Evolutionary conservation across 2,797 vertebrate species (phyloP).

Genomic region (Notolabrus celidotus): DNA sequence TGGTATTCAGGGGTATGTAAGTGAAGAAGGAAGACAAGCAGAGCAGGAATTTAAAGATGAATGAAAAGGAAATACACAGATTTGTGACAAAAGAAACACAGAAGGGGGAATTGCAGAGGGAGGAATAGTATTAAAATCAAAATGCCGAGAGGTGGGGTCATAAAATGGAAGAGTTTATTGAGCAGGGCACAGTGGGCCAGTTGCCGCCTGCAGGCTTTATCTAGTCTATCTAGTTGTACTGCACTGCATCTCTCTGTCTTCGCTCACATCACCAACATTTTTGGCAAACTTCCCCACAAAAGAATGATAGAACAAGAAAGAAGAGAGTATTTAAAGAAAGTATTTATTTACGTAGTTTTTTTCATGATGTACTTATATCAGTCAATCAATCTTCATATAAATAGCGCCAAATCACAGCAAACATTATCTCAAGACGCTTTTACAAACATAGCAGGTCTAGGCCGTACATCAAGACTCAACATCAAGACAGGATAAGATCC

Average conservation of each 20-base stretch:
- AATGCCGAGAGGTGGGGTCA: slow-evolving; percentile 65
- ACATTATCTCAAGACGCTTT: too few relatives aligned
- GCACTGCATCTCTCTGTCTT: slow-evolving; percentile 29
- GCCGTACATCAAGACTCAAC: too few relatives aligned
- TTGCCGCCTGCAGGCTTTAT: slow-evolving; percentile 57
- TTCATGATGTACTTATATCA: too few relatives aligned
- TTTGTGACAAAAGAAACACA: slow-evolving; percentile 28
- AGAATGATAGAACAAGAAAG: too few relatives aligned
- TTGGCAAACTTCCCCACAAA: too few relatives aligned
- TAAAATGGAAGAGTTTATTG: slow-evolving; percentile 74
- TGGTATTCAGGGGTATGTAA: slow-evolving; percentile 1
- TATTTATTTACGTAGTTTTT: too few relatives aligned
- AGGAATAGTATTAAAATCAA: slow-evolving; percentile 72
- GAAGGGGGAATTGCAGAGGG: slow-evolving; percentile 16
- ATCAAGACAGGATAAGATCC: too few relatives aligned
- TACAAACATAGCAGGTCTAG: too few relatives aligned
- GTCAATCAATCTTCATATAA: too few relatives aligned
- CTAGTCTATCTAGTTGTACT: slow-evolving; percentile 35
- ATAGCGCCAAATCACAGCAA: too few relatives aligned
- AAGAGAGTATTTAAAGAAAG: too few relatives aligned
- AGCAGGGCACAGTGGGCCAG: slow-evolving; percentile 59
- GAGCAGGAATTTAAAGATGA: slow-evolving; percentile 22
- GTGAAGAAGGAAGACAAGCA: slow-evolving; percentile 4
- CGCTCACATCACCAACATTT: slow-evolving; percentile 5
- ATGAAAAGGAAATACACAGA: slow-evolving; percentile 3